phyloP scores from a whole-genome alignment of 2,113 vertebrate genomes.

The Salvelinus sp. region DNA sequence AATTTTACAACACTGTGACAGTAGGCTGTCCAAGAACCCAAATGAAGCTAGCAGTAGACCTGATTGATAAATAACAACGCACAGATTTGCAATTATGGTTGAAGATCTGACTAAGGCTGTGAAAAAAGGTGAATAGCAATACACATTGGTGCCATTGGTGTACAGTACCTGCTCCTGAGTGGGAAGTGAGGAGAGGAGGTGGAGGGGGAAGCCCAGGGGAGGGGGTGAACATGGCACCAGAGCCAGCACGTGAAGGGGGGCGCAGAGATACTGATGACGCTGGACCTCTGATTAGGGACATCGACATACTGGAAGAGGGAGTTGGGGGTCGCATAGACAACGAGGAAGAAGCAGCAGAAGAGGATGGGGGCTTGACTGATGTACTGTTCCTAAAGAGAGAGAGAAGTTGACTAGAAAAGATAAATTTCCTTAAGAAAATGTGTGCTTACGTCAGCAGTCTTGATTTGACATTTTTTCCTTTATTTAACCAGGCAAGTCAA shows the following conservation, averaged over 20 bases:
- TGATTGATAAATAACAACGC: background rate
- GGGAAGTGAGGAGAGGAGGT: slow-evolving; percentile 83
- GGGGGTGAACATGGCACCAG: slow-evolving; percentile 76
- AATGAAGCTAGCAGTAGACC: background rate
- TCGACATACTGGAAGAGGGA: slow-evolving; percentile 77
- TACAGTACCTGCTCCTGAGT: slow-evolving; percentile 76
- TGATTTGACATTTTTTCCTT: too few relatives aligned
- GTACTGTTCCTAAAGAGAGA: slow-evolving; percentile 62
- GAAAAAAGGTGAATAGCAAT: too few relatives aligned
- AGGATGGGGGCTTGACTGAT: slow-evolving; percentile 68
- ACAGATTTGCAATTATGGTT: background rate
- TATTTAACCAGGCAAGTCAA: too few relatives aligned
- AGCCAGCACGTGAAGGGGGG: slow-evolving; percentile 78
- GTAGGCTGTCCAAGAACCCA: too few relatives aligned
- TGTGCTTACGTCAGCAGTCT: too few relatives aligned
- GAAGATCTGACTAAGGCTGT: background rate
- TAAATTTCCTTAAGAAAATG: background rate
- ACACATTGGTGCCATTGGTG: background rate
- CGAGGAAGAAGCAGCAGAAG: slow-evolving; percentile 67
- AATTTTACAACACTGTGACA: too few relatives aligned
- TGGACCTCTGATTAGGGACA: slow-evolving; percentile 66
- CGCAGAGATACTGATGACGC: slow-evolving; percentile 74
- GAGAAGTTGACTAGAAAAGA: background rate
- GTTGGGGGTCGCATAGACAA: slow-evolving; percentile 79
- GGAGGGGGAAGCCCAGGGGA: slow-evolving; percentile 85